Base-by-base conservation (phyloP, 2,888 invertebrate genomes). In the Parnassius glacialis region DNA sequence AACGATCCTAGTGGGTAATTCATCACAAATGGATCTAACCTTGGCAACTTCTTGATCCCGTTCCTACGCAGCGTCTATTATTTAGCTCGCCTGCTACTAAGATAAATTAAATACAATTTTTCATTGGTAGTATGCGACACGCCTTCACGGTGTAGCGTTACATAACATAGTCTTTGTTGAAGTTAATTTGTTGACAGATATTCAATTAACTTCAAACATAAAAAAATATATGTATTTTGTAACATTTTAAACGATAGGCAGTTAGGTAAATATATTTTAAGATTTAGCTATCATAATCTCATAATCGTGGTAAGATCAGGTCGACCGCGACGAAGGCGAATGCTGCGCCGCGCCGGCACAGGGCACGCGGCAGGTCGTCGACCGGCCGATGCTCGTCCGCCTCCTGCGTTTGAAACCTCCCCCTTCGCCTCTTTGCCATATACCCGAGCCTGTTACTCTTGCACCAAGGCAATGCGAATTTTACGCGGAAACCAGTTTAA, bases 391-490 rank as follows among this genome's bases (percentile, higher is more conserved):
- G 86, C 79, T 87, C 87, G 52, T 61, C 85, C 84, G 85, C 87
- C 87, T 88, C 84, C 86, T 88, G 87, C 87, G 87, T 83, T 87
- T 85, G 79, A 81, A 84, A 83, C 84, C 78, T 74, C 81, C 80
- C 80, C 78, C 77, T 52, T 77, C 79, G 76, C 78, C 78, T 75
- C 72, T 45, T 45, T 3, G n/a, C 45, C n/a, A n/a, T 45, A 69
- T 74, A 73, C 78, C 79, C 82, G 83, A 84, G 82, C 86, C 87
- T 84, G 85, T 65, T 48, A 81, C 80, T 84, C 87, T 85, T 90
- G 90, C 87, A 89, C 85, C 81, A 87, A 85, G 83, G 89, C 84
- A 89, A 87, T 84, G 89, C 89, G 80, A 90, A 90, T 85, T 89
- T 91, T 83, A 87, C 83, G 84, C 81, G 84, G 82, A 87, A 90